Percentiles rank a stretch among this genome's conserved stretches.
phyloP scores from a whole-genome alignment of 2,113 vertebrate species.

The Notothenia coriiceps region DNA sequence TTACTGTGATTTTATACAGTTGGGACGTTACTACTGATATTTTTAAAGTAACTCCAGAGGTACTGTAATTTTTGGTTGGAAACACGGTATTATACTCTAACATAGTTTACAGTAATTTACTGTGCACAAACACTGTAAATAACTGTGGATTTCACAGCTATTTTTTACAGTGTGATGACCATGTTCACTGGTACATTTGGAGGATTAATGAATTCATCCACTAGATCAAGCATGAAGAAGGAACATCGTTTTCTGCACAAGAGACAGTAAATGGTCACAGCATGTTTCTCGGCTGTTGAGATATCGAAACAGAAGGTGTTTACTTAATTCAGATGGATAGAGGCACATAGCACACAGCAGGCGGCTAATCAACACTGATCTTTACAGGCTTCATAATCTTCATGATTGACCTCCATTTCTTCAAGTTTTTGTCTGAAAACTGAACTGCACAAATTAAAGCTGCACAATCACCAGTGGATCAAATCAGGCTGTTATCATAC shows the following conservation, averaged over 20 bases:
- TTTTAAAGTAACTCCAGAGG: too few relatives aligned
- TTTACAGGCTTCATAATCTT: background rate
- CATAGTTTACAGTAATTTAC: too few relatives aligned
- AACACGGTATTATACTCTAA: too few relatives aligned
- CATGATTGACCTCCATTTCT: background rate
- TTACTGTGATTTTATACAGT: too few relatives aligned
- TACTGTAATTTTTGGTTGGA: too few relatives aligned
- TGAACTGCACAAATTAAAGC: background rate
- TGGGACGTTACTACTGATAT: too few relatives aligned
- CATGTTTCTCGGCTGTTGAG: conserved; percentile 33
- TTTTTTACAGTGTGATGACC: background rate
- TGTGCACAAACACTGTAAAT: too few relatives aligned
- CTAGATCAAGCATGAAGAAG: background rate
- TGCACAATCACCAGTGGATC: background rate
- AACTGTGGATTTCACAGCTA: too few relatives aligned
- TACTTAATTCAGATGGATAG: conserved; percentile 30
- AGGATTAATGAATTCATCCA: conserved; percentile 26
- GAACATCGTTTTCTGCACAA: conserved; percentile 22
- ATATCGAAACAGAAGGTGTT: background rate
- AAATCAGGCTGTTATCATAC: background rate
- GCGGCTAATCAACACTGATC: background rate
- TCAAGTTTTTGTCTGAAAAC: background rate
- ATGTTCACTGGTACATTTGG: conserved; percentile 11
- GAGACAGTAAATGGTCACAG: conserved; percentile 30
- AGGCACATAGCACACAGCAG: conserved; percentile 24